Percentiles rank a stretch among this genome's conserved stretches.
phyloP scores from a whole-genome alignment of 2,888 invertebrate genomes.

The Erannis defoliaria region DNA sequence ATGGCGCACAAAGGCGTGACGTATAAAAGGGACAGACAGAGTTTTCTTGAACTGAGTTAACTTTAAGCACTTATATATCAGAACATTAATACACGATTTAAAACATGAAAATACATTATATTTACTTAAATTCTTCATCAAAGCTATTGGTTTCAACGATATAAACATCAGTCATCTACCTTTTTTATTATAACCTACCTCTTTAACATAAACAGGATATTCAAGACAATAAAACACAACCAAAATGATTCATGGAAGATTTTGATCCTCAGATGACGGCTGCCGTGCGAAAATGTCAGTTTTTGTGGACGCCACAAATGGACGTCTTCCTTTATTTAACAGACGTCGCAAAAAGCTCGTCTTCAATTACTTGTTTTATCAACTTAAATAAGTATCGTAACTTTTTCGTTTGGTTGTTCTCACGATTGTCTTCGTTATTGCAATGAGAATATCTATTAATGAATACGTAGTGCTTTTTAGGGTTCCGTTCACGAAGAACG shows the following conservation, averaged over 20 bases:
- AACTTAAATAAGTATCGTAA: slow-evolving; percentile 18
- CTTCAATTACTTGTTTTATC: slow-evolving; percentile 26
- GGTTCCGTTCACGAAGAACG: background rate
- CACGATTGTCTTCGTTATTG: slow-evolving; percentile 19
- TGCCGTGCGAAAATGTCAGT: slow-evolving; percentile 29
- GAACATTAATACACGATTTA: no score
- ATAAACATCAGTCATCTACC: no score
- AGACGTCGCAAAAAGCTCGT: slow-evolving; percentile 14
- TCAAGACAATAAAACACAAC: slow-evolving; percentile 8
- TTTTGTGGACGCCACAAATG: slow-evolving; percentile 23
- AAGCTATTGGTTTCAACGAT: no score
- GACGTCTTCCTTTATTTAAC: slow-evolving; percentile 24
- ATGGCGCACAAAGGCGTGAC: no score
- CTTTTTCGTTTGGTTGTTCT: slow-evolving; percentile 27
- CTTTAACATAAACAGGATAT: slow-evolving; percentile 16
- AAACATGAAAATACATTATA: no score
- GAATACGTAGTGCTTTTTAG: background rate
- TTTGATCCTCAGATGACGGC: slow-evolving; percentile 15
- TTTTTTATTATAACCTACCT: no score
- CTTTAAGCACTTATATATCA: no score
- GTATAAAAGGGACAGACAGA: no score
- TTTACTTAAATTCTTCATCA: no score
- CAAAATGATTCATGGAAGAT: slow-evolving; percentile 15
- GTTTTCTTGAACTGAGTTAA: no score
- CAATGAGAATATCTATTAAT: slow-evolving; percentile 1